Base-by-base conservation (phyloP, 2,888 invertebrate genomes). In the Campoletis raptor region DNA sequence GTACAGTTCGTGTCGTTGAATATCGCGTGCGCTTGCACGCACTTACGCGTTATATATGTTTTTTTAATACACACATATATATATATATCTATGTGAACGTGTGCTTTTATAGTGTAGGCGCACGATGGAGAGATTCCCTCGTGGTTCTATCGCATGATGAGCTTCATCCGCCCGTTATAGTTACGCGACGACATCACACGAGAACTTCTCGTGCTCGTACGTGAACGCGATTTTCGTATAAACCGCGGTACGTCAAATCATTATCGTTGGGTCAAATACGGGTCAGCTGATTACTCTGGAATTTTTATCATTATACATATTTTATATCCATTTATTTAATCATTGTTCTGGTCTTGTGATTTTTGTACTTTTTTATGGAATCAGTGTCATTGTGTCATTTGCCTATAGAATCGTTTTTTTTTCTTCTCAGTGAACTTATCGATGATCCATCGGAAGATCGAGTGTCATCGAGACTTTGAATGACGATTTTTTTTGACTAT, bases 91-190 rank as follows among this genome's bases (percentile, higher is more conserved):
- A 30, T 40, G 42, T 15, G 66, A 12, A 21, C 36, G 64, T 64
- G 70, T 45, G 45, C 12, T 78, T 77, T 74, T 52, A 77, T 12
- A 73, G 79, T 79, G 84, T 79, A 81, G 84, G 73, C 77, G 86
- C 81, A 40, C 78, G 81, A 82, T 77, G 74, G 82, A 83, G 83
- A 81, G 80, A 87, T 83, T 85, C 87, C 87, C 83, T 87, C 87
- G 82, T 81, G 85, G 85, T 83, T 45, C 80, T 87, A 82, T 66
- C 85, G 57, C 85, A 73, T 86, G 86, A 86, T 86, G 86, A 86
- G 86, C 74, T 61, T 80, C 89, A 83, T 86, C 79, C 73, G 81
- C 78, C 81, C 79, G 85, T 88, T 85, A 77, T 69, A 80, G 78
- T 84, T 87, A 83, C 79, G 87, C 83, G 87, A 88, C 85, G 88